Conservation (phyloP, 2,113 vertebrate species). For the Oostethus manadensis region DNA sequence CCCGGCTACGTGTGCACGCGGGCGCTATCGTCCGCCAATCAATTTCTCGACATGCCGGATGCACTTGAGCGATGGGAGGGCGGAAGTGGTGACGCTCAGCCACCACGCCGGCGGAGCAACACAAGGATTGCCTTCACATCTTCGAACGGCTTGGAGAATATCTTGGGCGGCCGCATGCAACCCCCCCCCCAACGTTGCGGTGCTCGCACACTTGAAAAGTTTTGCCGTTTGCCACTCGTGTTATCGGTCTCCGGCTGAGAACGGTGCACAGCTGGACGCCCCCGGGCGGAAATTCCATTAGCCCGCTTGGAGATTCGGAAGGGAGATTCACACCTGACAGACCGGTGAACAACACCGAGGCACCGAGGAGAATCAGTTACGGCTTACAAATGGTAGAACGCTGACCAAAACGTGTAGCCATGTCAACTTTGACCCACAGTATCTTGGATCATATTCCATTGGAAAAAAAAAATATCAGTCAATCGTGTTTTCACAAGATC, state of each 20-base stretch:
- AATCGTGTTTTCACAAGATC: not conserved
- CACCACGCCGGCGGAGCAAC: not conserved
- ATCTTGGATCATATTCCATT: not conserved
- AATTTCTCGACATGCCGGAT: not conserved
- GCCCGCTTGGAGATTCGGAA: constrained; percentile 2
- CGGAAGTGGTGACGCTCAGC: not conserved
- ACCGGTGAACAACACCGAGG: not conserved
- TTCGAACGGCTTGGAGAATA: not conserved
- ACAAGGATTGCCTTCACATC: constrained; percentile 2
- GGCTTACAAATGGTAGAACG: not conserved
- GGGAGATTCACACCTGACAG: constrained; percentile 3
- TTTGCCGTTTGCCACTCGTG: not conserved
- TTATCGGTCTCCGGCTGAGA: not conserved
- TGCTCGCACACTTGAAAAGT: constrained; percentile 5
- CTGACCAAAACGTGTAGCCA: not conserved
- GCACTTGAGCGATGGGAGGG: not conserved
- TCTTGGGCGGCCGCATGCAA: not conserved
- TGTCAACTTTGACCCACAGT: not conserved
- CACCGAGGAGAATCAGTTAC: not conserved
- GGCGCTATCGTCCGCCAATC: not conserved
- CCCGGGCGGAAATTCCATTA: constrained; percentile 4
- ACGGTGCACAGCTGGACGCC: not conserved
- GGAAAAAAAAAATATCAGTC: not conserved
- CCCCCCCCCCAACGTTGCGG: not conserved
- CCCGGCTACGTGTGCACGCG: no score